These are phyloP conservation scores for Pollimyrus isidori DNA, from an alignment of 2,113 vertebrate species.

Conservation along the genomic window DNA sequence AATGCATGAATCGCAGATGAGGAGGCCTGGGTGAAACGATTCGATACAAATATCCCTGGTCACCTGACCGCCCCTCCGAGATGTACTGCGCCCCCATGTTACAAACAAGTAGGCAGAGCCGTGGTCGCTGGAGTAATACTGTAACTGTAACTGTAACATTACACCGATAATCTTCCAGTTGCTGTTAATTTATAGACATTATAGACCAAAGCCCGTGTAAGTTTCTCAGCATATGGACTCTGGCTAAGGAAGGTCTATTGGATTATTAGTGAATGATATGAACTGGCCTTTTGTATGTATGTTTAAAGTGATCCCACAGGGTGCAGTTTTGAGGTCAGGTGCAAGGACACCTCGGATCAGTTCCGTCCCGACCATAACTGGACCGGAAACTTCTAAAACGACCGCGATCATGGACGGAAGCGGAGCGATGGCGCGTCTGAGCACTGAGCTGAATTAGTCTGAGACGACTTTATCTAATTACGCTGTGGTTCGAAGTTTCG, in stretches of 20 bases:
- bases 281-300: background rate
- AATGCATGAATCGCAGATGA: background rate
- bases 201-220: background rate
- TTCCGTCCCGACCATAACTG: background rate
- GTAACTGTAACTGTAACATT: background rate
- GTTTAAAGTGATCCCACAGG: background rate
- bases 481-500: background rate
- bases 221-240: background rate
- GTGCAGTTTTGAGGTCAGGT: background rate
- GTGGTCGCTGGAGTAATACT: background rate
- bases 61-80: background rate
- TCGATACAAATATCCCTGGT: background rate
- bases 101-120: background rate
- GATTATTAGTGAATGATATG: background rate
- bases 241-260: background rate
- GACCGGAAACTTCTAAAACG: background rate
- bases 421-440: background rate
- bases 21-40: background rate
- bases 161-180: background rate
- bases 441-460: background rate
- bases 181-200: background rate
- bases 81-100: background rate
- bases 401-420: background rate
- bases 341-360: background rate
- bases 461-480: background rate